Base-by-base conservation (phyloP, 2,888 invertebrate species). In the Ptilodon capucinus region DNA sequence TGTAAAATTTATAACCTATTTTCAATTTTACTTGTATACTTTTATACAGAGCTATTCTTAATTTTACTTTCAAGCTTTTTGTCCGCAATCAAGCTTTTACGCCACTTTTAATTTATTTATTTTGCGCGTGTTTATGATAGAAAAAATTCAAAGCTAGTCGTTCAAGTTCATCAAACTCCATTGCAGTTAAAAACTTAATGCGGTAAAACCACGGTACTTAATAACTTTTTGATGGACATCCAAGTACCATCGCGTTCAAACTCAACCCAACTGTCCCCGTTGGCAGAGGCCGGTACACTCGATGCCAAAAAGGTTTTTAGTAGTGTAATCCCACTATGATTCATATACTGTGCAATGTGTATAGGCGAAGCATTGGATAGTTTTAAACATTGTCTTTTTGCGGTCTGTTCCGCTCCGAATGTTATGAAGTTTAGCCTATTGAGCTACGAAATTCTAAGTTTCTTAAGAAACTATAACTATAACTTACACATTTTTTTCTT, bases 211-310 rank as follows among this genome's bases (percentile, higher is more conserved):
- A 40, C 47, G 4, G 46, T 63, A n/a, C n/a, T n/a, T n/a, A 58
- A 64, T 60, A 63, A 70, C 57, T 62, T 71, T 68, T 66, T 74
- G 71, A 76, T 75, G 71, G 69, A 78, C 74, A 66, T 66, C 55
- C 66, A 64, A 60, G 62, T 64, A 66, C 74, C 63, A 74, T 76
- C 61, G 57, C 62, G 55, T 50, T 32, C 40, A 40, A 46, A 60
- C 51, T 32, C 40, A 40, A 46, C 64, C 51, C 49, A 51, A 63
- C 63, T 62, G 68, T 61, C 57, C 68, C 51, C 62, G 54, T 76
- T 77, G 76, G 76, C 76, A 76, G 54, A 43, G 21, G 18, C 39
- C 57, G 46, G 64, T 44, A 51, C 50, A 48, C 30, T 42, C 48
- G 51, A 51, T 68, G 65, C 65, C 65, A 66, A 62, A 66, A 62